These are phyloP conservation scores for Cervus canadensis DNA, from an alignment of 2,113 vertebrate genomes.

Conservation along the genomic window DNA sequence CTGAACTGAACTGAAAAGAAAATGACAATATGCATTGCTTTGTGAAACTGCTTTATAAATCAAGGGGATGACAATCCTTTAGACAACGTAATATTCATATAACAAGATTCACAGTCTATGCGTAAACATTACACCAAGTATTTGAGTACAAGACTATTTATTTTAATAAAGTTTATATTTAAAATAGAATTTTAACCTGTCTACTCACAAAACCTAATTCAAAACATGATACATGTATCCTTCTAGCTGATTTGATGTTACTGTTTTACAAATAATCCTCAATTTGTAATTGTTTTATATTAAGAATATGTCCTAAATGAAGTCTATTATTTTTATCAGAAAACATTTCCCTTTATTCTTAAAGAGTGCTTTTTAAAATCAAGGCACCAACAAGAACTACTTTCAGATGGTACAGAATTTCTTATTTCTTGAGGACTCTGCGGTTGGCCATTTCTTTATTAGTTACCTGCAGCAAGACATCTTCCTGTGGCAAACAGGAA, in stretches of 20 bases:
- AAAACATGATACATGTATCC: conserved; percentile 68
- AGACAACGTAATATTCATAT: conserved; percentile 46
- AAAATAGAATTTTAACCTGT: conserved; percentile 69
- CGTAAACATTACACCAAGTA: conserved; percentile 70
- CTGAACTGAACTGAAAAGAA: neutral
- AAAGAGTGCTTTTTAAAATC: conserved; percentile 79
- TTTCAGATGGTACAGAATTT: conserved; percentile 87
- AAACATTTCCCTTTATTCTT: neutral
- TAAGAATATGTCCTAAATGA: conserved; percentile 73
- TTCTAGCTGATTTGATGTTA: conserved; percentile 49
- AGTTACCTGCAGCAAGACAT: conserved; percentile 89
- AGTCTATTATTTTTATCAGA: conserved; percentile 67
- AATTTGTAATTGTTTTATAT: conserved; percentile 64
- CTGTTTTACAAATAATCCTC: conserved; percentile 64
- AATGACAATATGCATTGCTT: conserved; percentile 28
- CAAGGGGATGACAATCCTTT: conserved; percentile 32
- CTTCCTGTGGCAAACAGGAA: conserved; percentile 71
- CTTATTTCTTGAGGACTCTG: conserved; percentile 88
- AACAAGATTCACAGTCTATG: conserved; percentile 69
- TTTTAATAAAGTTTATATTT: conserved; percentile 73
- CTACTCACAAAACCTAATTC: conserved; percentile 72
- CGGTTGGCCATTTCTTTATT: conserved; percentile 89
- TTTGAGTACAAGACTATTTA: conserved; percentile 74
- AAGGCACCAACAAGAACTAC: conserved; percentile 86
- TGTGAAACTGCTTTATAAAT: conserved; percentile 47